Evolutionary conservation across 2,797 vertebrate species (phyloP), one percentile per base, ranked within the genome.

Genomic region (Graptemys geographica): DNA sequence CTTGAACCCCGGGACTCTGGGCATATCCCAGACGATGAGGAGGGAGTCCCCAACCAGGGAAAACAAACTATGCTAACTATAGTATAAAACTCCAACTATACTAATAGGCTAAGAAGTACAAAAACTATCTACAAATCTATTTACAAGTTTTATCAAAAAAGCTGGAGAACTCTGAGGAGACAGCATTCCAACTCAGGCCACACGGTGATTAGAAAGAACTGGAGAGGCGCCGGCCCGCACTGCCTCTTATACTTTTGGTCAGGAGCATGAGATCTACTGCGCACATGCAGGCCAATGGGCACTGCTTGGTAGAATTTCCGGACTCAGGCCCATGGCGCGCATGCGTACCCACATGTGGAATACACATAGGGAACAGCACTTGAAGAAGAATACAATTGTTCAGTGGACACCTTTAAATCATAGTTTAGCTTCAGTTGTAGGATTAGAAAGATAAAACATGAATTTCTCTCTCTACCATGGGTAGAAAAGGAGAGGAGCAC

Each of bases 391-490:
- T 28, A 33, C 1, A 3, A 31, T 81, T 56, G 62, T 23, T 89
- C 28, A 88, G 57, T 44, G 53, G 7, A 47, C 44, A 3, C 33
- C 51, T 84, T 82, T 78, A 79, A 90, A 86, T 44, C 0, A 0
- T 3, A 91, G 79, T 59, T 28, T 78, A 78, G 53, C 41, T 49
- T 47, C 15, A 78, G 7, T 28, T 27, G 41, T 88, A 6, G 57
- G 65, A 5, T 53, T 62, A 11, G 88, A 94, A 37, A 62, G 55
- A 56, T 3, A 49, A 85, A 16, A 41, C 28, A 12, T 79, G 52
- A 74, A 8, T 51, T 80, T 37, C 52, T 89, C 3, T 69, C 44
- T 93, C 79, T 87, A 55, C 57, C 84, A 41, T 11, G 56, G 92
- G 83, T 87, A 28, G 0, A 86, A 86, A 10, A 56, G 37, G 37